Percentiles rank a stretch among this genome's conserved stretches.
Evolutionary conservation across 2,888 invertebrate species (phyloP).

Genomic region (Galeopsomyia nigrocyanea): DNA sequence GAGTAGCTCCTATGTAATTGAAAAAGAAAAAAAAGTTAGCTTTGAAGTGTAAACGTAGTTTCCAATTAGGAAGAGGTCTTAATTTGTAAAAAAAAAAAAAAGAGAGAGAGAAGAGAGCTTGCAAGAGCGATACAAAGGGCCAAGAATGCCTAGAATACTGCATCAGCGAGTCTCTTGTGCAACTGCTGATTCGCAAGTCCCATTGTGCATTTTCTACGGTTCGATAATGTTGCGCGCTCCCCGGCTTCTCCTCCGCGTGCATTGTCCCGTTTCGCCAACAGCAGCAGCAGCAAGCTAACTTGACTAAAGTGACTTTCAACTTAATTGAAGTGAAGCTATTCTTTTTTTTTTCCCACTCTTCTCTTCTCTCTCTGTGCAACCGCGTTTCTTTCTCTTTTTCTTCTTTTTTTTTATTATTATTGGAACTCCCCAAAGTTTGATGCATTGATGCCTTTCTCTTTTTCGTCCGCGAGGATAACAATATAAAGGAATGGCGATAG

Average conservation of each 20-base stretch:
- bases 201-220: neutral
- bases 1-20: too few relatives aligned
- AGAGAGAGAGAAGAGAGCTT: too few relatives aligned
- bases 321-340: constrained; percentile 10
- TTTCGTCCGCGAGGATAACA: too few relatives aligned
- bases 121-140: constrained; percentile 12
- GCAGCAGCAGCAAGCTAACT: neutral
- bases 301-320: constrained; percentile 9
- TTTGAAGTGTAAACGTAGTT: too few relatives aligned
- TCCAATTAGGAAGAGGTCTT: too few relatives aligned
- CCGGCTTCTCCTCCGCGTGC: neutral
- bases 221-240: neutral
- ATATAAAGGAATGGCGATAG: too few relatives aligned
- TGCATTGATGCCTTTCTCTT: too few relatives aligned
- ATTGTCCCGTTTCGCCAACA: constrained; percentile 17
- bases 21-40: too few relatives aligned
- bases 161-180: constrained; percentile 26
- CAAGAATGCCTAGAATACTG: neutral
- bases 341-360: neutral
- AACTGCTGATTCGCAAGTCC: constrained; percentile 19
- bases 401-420: too few relatives aligned
- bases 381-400: too few relatives aligned
- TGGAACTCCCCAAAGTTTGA: too few relatives aligned
- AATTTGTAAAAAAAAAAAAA: constrained; percentile 10
- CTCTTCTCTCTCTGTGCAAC: neutral